Evolutionary conservation across 2,888 invertebrate genomes (phyloP), one percentile per base, ranked within the genome.

Genomic region (Cheilosia grossa): DNA sequence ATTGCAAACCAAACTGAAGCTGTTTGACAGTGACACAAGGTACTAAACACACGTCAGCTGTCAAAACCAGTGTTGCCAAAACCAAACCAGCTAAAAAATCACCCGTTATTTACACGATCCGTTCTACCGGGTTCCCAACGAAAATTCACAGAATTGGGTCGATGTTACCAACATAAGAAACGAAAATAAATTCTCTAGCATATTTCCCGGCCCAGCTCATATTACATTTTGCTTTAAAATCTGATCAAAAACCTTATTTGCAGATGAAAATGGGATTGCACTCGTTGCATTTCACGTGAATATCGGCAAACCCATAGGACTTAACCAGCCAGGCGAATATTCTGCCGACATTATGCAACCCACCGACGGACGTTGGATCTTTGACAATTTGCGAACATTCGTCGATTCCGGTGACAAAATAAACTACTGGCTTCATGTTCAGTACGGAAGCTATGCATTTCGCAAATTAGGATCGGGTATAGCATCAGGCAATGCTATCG

Each of bases 281-380:
- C 89, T 94, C 6, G 95, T 95, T 88, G 94, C 93, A 0, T 95
- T 95, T 89, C 94, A 95, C 91, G 95, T 94, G 0, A 94, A 94
- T 86, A 88, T 94, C 17, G 95, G 95, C 89, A 91, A 92, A 30
- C 88, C 89, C 0, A 93, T 95, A 77, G 89, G 87, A 0, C 88
- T 90, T 2, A 91, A 91, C 7, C 93, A 93, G 66, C 91, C 92
- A 0, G 96, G 95, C 0, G 90, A 93, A 2, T 93, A 94, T 47
- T 89, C 90, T 0, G 93, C 92, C 0, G 94, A 94, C 78, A 90
- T 94, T 0, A 89, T 89, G 1, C 69, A 86, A 2, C 89, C 94
- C 0, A 90, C 87, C 2, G 88, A 93, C 51, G 93, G 93, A 1
- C 90, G 90, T 27, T 95, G 95, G 94, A 89, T 92, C 0, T 92